These are phyloP conservation scores for Hoplostethus atlanticus DNA, from an alignment of 2,797 vertebrate species.

Conservation along the genomic window DNA sequence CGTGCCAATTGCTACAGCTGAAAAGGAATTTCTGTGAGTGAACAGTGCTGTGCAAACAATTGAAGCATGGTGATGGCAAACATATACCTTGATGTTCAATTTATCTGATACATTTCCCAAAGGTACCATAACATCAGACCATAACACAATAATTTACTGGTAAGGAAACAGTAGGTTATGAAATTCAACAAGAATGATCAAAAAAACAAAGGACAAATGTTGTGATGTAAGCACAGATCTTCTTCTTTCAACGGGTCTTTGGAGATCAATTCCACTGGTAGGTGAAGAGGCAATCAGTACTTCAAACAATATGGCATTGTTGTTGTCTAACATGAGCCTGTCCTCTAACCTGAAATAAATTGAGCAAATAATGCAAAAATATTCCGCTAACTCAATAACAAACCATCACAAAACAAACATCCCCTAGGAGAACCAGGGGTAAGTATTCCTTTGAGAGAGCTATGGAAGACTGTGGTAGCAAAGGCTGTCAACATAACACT, in stretches of 20 bases:
- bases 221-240: slow-evolving; percentile 10
- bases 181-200: background rate
- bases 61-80: slow-evolving; percentile 16
- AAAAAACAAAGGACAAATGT: slow-evolving; percentile 2
- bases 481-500: background rate
- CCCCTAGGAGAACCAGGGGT: background rate
- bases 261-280: background rate
- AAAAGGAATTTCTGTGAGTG: slow-evolving; percentile 8
- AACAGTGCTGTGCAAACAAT: slow-evolving; percentile 14
- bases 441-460: background rate
- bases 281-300: background rate
- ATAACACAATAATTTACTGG: slow-evolving; percentile 13
- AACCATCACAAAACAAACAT: background rate
- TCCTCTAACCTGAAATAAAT: background rate
- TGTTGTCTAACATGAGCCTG: background rate
- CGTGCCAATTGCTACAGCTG: slow-evolving; percentile 21
- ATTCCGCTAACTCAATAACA: background rate
- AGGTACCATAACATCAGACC: slow-evolving; percentile 7
- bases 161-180: background rate
- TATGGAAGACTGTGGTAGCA: background rate
- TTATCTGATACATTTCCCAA: slow-evolving; percentile 26
- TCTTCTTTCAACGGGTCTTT: slow-evolving; percentile 1
- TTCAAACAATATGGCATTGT: background rate
- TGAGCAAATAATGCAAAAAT: background rate
- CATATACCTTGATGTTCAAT: slow-evolving; percentile 19